These are phyloP conservation scores for Amblyjoppa fuscipennis DNA, from an alignment of 2,888 invertebrate species.

Conservation along the genomic window DNA sequence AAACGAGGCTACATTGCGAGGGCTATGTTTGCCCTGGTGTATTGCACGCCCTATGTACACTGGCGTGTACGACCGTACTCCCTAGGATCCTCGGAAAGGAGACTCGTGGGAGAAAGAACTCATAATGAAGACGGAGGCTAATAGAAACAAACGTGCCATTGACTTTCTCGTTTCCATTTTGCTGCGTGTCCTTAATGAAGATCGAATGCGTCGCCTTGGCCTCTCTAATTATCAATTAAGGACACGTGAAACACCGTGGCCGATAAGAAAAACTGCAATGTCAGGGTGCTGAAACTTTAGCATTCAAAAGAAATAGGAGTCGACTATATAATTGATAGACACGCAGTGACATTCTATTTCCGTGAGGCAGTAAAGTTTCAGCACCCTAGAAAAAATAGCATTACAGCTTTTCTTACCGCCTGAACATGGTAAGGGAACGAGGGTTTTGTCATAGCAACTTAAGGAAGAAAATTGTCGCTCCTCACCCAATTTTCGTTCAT, in stretches of 20 bases:
- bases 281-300: no score
- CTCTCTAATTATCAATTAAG: constrained; percentile 67
- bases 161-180: constrained; percentile 37
- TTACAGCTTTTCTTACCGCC: no score
- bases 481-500: no score
- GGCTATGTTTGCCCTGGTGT: not conserved
- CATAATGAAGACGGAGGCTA: constrained; percentile 62
- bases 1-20: not conserved
- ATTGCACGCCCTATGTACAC: not conserved
- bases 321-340: no score
- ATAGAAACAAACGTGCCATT: constrained; percentile 38
- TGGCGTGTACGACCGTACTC: not conserved
- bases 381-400: no score
- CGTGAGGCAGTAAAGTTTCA: no score
- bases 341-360: no score
- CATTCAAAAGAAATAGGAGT: no score
- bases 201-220: constrained; percentile 59
- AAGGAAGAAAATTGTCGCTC: no score
- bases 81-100: not conserved
- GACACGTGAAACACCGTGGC: constrained; percentile 20
- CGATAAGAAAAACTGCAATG: no score
- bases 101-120: not conserved
- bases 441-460: no score
- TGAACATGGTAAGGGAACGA: no score
- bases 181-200: constrained; percentile 62